Evolutionary conservation across 53 echinoderm and acorn worm genomes (phyloP).

Genomic region (Mesocentrotus franciscanus): DNA sequence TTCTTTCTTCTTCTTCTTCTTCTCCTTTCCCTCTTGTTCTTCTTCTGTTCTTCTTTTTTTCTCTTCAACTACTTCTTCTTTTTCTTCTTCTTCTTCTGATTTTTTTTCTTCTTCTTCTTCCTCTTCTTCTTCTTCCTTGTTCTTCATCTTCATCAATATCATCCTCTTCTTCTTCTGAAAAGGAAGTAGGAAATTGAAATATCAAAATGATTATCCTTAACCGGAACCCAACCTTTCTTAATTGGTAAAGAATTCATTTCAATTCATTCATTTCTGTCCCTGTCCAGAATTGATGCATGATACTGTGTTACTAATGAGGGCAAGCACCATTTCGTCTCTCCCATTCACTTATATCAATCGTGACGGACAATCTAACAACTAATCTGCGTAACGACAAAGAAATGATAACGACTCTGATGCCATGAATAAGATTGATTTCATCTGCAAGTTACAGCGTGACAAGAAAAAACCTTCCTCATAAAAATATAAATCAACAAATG

Average conservation of each 20-base stretch:
- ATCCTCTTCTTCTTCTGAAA: neutral
- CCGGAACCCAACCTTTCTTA: too few relatives aligned
- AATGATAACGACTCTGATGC: neutral
- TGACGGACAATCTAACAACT: neutral
- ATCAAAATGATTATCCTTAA: too few relatives aligned
- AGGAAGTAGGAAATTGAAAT: too few relatives aligned
- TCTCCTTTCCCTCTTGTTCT: too few relatives aligned
- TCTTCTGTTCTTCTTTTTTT: too few relatives aligned
- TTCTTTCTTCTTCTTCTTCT: too few relatives aligned
- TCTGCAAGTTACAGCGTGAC: neutral
- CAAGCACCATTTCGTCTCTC: neutral
- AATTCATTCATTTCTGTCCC: neutral
- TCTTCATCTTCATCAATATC: neutral
- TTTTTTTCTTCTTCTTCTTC: neutral
- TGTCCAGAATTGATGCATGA: neutral
- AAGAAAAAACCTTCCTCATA: neutral
- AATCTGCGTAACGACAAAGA: slow-evolving; percentile 10
- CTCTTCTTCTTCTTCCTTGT: neutral
- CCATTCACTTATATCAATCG: neutral
- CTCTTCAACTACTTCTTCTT: too few relatives aligned
- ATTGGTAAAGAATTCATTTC: neutral
- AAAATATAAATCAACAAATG: too few relatives aligned
- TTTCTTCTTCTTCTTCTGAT: neutral
- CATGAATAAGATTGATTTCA: neutral
- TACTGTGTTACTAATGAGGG: neutral